A percentile compares a stretch with the other conserved stretches of the same genome.
These are phyloP conservation scores for Epicauta chinensis DNA, from an alignment of 1,140 invertebrate genomes.

Conservation along the genomic window DNA sequence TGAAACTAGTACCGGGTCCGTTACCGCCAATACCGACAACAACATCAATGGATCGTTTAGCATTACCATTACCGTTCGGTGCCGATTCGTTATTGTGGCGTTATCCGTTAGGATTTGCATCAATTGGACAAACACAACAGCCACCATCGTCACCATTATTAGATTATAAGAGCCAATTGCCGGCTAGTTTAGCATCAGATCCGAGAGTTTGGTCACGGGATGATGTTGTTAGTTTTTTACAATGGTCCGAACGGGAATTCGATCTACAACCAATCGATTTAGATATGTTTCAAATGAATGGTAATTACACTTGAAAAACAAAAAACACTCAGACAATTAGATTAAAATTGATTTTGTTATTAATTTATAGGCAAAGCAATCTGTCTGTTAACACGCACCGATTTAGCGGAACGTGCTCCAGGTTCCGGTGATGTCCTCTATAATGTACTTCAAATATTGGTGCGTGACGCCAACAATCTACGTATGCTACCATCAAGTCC, in stretches of 20 bases:
- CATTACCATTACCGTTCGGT: slow-evolving; percentile 61
- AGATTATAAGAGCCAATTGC: slow-evolving; percentile 80
- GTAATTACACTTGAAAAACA: slow-evolving; percentile 57
- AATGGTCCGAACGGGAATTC: slow-evolving; percentile 90
- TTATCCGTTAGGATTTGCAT: slow-evolving; percentile 65
- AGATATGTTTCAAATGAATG: slow-evolving; percentile 96
- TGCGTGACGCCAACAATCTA: slow-evolving; percentile 69
- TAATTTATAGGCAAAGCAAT: slow-evolving; percentile 75
- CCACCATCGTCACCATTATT: slow-evolving; percentile 64
- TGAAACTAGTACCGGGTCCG: slow-evolving; percentile 62
- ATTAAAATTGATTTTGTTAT: slow-evolving; percentile 21
- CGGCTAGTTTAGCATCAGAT: slow-evolving; percentile 72
- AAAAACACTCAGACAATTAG: neutral
- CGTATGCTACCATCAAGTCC: slow-evolving; percentile 74
- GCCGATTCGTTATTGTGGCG: slow-evolving; percentile 73
- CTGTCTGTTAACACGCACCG: slow-evolving; percentile 81
- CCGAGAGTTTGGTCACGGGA: slow-evolving; percentile 86
- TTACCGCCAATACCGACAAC: slow-evolving; percentile 53
- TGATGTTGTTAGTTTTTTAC: slow-evolving; percentile 80
- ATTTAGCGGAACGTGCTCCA: slow-evolving; percentile 84
- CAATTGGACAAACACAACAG: slow-evolving; percentile 45
- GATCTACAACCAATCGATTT: slow-evolving; percentile 86
- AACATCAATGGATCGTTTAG: slow-evolving; percentile 54
- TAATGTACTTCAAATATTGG: slow-evolving; percentile 85
- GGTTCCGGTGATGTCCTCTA: slow-evolving; percentile 89